These are phyloP conservation scores for Serripes groenlandicus DNA, from an alignment of 2,888 invertebrate species.

Conservation along the genomic window DNA sequence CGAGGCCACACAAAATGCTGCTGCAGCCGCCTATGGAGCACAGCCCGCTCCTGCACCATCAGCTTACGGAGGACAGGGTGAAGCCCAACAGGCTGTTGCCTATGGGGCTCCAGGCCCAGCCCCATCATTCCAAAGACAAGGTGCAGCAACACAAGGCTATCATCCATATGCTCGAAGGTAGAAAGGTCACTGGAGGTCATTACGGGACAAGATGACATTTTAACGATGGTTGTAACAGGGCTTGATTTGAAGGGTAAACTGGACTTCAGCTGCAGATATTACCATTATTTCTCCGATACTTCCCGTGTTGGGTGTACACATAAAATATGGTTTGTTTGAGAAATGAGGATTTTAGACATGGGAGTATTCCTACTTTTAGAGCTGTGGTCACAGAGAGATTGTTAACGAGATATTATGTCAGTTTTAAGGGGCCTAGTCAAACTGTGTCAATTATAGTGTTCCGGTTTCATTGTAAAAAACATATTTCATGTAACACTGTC, in stretches of 20 bases:
- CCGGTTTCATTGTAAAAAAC: too few relatives aligned
- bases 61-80: conserved; percentile 56
- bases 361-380: not conserved
- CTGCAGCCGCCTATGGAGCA: conserved; percentile 53
- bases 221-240: not conserved
- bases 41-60: conserved; percentile 47
- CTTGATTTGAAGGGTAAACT: not conserved
- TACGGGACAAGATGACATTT: not conserved
- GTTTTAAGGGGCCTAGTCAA: too few relatives aligned
- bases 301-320: not conserved
- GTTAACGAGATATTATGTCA: not conserved
- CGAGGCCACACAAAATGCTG: conserved; percentile 46
- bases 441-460: too few relatives aligned
- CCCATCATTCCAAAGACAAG: conserved; percentile 63
- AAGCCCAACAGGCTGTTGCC: conserved; percentile 52
- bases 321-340: not conserved
- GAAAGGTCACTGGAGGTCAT: not conserved
- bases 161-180: conserved; percentile 71
- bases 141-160: conserved; percentile 65
- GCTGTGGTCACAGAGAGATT: not conserved
- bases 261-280: not conserved
- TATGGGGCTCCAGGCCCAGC: conserved; percentile 56
- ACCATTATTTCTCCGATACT: not conserved
- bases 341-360: not conserved
- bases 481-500: too few relatives aligned